Base-by-base conservation (phyloP, 1,140 invertebrate species). In the Eumaeus atala region DNA sequence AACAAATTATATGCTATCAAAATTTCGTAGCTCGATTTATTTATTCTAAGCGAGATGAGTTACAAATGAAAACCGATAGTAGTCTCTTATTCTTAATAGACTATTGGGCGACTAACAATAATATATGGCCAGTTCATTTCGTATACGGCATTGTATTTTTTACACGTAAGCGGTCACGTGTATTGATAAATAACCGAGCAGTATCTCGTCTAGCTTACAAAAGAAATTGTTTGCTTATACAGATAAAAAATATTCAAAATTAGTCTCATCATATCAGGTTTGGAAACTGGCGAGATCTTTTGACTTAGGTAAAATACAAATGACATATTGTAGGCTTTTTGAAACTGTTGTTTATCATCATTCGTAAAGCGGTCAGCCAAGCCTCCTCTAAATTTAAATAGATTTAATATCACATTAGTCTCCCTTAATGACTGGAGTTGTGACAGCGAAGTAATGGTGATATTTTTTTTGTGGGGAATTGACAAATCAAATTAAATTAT, bases 71-170 rank as follows among this genome's bases (percentile, higher is more conserved):
- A 63, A 62, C 56, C 48, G n/a, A 47, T 67, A 58, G 62, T 67
- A 58, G 51, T 18, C 16, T 11, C 38, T 44, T 47, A 28, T 37
- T 56, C 48, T 64, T 66, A 63, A 64, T 67, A 70, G 52, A 65
- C 62, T 62, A 72, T 63, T 59, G 62, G 62, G 51, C 57, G 58
- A 59, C 59, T 69, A 67, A 67, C 60, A 68, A 68, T 70, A 73
- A 72, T 72, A 73, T 66, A 70, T 66, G 63, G 55, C 60, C 67
- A 58, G 61, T 63, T 66, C 66, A 62, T 71, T 65, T 60, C 37
- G 61, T 55, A 61, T 53, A 44, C 58, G 53, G 62, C 54, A 72
- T 72, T 72, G 70, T 72, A 51, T 72, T 72, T 70, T 72, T 70
- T 69, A 67, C 63, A 58, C 59, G 64, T 59, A 67, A 21, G 59